phyloP scores from a whole-genome alignment of 1,140 invertebrate genomes.

The Melipona quadrifasciata region DNA sequence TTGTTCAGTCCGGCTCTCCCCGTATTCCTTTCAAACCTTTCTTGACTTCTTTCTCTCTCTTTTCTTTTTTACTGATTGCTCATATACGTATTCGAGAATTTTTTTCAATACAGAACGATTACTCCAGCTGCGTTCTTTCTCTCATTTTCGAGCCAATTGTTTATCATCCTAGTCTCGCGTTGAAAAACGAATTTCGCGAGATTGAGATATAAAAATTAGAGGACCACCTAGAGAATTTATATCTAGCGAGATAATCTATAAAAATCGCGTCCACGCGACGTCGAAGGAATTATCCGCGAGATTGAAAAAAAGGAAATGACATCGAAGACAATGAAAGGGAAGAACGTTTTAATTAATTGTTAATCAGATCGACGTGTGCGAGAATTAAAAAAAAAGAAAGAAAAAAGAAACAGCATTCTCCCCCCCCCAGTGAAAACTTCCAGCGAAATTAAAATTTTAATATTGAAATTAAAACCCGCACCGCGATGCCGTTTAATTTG shows the following conservation, averaged over 20 bases:
- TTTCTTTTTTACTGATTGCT: background rate
- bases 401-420: background rate
- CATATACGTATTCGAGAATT: background rate
- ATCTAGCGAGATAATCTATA: too few relatives aligned
- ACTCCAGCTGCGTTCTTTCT: too few relatives aligned
- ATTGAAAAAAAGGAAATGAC: background rate
- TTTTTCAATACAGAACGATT: background rate
- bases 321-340: background rate
- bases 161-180: too few relatives aligned
- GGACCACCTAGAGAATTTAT: too few relatives aligned
- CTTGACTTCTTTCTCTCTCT: background rate
- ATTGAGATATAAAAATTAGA: too few relatives aligned
- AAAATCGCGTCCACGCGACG: background rate
- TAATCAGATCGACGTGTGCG: background rate
- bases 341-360: background rate
- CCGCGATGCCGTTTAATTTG: slow-evolving; percentile 5
- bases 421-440: background rate
- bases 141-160: too few relatives aligned
- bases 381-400: background rate
- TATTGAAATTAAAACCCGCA: background rate
- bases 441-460: background rate
- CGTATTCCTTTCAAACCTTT: background rate
- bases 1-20: too few relatives aligned
- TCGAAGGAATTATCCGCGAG: background rate
- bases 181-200: too few relatives aligned